phyloP scores from a whole-genome alignment of 2,797 vertebrate species.

The Helarctos malayanus region DNA sequence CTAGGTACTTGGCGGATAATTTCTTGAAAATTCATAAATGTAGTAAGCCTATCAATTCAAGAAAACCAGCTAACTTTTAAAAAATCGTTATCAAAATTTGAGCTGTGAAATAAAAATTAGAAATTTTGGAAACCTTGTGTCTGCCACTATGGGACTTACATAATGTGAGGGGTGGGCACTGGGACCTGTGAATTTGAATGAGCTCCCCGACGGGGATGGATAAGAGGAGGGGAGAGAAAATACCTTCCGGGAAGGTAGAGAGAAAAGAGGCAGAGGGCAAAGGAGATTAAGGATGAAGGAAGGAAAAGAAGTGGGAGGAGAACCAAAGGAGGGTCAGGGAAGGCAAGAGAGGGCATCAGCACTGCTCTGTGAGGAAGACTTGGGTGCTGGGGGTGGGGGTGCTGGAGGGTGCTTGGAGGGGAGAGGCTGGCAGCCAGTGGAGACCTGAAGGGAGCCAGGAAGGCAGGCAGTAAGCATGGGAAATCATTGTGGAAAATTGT shows the following conservation, averaged over 20 bases:
- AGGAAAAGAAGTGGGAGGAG: background rate
- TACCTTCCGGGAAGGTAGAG: background rate
- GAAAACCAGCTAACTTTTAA: background rate
- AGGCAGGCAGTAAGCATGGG: background rate
- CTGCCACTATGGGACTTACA: background rate
- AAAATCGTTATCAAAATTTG: background rate
- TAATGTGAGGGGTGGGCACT: background rate
- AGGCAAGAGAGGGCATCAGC: background rate
- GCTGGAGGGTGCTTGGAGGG: too few species aligned
- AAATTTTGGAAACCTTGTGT: constrained; percentile 31
- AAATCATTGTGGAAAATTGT: background rate
- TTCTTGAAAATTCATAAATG: constrained; percentile 23
- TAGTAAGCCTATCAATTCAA: background rate
- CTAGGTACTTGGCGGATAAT: background rate
- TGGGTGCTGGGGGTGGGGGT: rapidly evolving
- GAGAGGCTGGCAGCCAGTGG: rapidly evolving
- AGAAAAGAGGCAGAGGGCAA: background rate
- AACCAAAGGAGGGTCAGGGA: background rate
- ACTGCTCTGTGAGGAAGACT: background rate
- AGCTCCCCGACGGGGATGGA: background rate
- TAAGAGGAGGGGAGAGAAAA: background rate
- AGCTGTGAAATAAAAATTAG: background rate
- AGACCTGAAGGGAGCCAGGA: too few species aligned
- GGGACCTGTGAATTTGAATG: background rate
- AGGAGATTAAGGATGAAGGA: background rate